Evolutionary conservation across 2,888 invertebrate species (phyloP).

Genomic region (Phyllotreta striolata): DNA sequence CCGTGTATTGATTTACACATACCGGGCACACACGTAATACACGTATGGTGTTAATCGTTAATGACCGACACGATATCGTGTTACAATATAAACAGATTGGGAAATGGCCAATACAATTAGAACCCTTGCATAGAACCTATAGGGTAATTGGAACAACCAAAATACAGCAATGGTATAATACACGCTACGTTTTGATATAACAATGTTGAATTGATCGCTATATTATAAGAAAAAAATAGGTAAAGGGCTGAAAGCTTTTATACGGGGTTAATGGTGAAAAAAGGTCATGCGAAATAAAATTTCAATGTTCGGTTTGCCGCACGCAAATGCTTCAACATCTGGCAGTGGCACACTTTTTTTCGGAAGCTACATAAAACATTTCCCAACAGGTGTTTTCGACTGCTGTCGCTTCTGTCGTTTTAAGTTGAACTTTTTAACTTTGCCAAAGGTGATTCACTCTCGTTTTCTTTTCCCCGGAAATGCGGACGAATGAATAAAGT

Average conservation of each 20-base stretch:
- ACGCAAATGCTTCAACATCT: conserved; percentile 36
- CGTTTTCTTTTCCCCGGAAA: conserved; percentile 24
- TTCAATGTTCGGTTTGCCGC: conserved; percentile 29
- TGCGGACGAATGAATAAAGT: conserved; percentile 15
- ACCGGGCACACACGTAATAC: background rate
- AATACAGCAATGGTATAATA: no score
- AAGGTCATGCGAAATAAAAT: conserved; percentile 25
- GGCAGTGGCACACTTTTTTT: conserved; percentile 30
- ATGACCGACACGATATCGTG: conserved; percentile 5
- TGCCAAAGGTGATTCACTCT: conserved; percentile 33
- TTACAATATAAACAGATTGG: conserved; percentile 3
- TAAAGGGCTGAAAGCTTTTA: background rate
- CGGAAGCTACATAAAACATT: conserved; percentile 34
- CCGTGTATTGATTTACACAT: conserved; percentile 27
- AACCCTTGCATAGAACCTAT: background rate
- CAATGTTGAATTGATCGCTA: no score
- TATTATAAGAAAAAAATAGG: background rate
- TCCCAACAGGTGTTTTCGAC: conserved; percentile 37
- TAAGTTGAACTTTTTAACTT: conserved; percentile 32
- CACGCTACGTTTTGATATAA: no score
- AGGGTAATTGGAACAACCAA: background rate
- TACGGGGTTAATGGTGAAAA: conserved; percentile 1
- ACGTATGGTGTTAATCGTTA: background rate
- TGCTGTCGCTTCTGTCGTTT: conserved; percentile 35
- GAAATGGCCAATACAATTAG: conserved; percentile 6